Conservation (phyloP, 2,113 vertebrate species). For the Eupsittula cactorum region DNA sequence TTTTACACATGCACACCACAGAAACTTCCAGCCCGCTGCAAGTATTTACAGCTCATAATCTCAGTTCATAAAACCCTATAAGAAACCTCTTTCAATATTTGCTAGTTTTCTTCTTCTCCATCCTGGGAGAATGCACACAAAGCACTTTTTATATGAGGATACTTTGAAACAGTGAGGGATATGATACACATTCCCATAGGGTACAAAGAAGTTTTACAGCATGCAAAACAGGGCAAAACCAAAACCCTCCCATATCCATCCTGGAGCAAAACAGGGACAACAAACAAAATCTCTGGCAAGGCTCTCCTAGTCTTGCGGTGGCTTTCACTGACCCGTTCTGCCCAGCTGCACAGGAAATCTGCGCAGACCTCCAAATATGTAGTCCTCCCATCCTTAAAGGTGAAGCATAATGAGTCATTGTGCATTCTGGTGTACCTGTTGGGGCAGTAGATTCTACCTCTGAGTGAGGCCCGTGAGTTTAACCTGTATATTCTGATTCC, state of each 20-base stretch:
- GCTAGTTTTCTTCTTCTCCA: neutral
- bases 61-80: neutral
- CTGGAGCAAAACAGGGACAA: neutral
- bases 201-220: neutral
- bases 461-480: neutral
- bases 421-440: neutral
- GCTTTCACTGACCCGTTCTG: neutral
- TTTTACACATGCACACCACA: neutral
- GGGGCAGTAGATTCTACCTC: neutral
- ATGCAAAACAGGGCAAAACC: neutral
- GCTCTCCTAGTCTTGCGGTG: neutral
- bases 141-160: neutral
- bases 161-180: neutral
- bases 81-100: neutral
- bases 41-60: neutral
- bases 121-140: neutral
- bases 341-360: fast-evolving
- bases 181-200: neutral
- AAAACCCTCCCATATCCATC: neutral
- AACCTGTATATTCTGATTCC: neutral
- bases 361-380: neutral
- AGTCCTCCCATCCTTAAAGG: neutral
- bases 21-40: neutral
- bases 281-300: neutral
- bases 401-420: neutral